Evolutionary conservation across 2,797 vertebrate genomes (phyloP).

Genomic region (Pipistrellus pygmaeus): DNA sequence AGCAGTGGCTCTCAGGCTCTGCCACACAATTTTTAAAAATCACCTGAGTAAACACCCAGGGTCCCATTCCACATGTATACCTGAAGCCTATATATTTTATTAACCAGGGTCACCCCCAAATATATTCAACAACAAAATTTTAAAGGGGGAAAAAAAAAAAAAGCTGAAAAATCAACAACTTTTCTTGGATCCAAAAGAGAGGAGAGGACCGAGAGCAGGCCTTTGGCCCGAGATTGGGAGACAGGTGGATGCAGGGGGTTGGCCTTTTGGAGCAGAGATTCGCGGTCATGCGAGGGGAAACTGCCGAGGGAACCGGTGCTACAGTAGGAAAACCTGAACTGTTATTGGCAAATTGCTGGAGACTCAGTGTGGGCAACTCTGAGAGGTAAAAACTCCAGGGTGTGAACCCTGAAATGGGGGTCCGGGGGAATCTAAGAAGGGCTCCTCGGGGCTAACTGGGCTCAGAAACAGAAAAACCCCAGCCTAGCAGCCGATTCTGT

Average conservation of each 20-base stretch:
- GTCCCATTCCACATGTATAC: not conserved
- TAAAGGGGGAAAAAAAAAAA: not conserved
- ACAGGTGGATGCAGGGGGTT: not conserved
- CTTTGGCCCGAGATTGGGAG: not conserved
- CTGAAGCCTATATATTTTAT: not conserved
- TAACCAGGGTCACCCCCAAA: not conserved
- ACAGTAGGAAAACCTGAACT: not conserved
- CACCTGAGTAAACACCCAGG: not conserved
- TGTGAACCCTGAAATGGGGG: not conserved
- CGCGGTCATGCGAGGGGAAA: not conserved
- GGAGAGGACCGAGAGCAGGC: not conserved
- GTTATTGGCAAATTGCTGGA: not conserved
- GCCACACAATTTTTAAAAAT: not conserved
- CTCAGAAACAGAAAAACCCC: not conserved
- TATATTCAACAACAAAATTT: not conserved
- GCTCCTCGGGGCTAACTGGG: not conserved
- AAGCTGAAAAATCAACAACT: not conserved
- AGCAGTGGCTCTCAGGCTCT: constrained; percentile 18
- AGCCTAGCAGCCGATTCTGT: not conserved
- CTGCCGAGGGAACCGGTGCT: not conserved
- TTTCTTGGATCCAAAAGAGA: not conserved
- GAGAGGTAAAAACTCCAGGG: not conserved
- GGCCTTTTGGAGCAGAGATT: not conserved
- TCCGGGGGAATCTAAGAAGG: not conserved
- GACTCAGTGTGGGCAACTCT: not conserved